phyloP scores from a whole-genome alignment of 2,797 vertebrate genomes.

The Sebastes trivittatus region DNA sequence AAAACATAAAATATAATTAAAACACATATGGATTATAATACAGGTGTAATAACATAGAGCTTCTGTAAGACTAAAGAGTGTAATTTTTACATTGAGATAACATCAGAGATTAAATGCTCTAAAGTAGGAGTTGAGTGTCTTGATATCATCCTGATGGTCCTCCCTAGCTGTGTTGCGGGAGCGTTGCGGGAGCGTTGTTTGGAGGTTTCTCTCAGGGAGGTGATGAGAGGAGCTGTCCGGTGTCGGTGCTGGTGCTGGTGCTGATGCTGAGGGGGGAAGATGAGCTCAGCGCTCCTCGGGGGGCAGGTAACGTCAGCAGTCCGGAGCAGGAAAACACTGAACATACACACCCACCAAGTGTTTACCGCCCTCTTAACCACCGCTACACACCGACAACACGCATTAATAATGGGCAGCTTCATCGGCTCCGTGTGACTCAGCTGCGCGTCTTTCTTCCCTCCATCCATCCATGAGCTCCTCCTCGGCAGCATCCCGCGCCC shows the following conservation, averaged over 20 bases:
- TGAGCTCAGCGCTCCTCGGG: constrained; percentile 64
- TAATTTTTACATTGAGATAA: background rate
- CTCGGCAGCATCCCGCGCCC: constrained; percentile 64
- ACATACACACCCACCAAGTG: constrained; percentile 36
- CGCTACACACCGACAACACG: constrained; percentile 24
- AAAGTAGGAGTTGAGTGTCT: background rate
- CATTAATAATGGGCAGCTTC: constrained; percentile 43
- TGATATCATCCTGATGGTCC: background rate
- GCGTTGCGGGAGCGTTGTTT: background rate
- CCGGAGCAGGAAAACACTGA: constrained; percentile 49
- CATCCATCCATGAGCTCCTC: constrained; percentile 22
- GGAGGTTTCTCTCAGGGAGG: constrained; percentile 26
- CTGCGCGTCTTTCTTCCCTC: background rate
- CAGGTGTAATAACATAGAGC: background rate
- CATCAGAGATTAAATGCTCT: background rate
- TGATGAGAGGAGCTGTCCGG: constrained; percentile 65
- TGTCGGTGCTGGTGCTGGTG: constrained; percentile 15
- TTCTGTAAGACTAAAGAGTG: background rate
- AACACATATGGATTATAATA: background rate
- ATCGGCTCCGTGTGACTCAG: constrained; percentile 43
- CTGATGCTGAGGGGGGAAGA: constrained; percentile 19
- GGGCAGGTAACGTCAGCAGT: constrained; percentile 74
- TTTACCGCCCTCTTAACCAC: constrained; percentile 29
- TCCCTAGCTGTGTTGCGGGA: background rate
- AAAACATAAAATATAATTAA: no score